Percentiles rank a stretch among this genome's conserved stretches.
Evolutionary conservation across 2,888 invertebrate species (phyloP).

Genomic region (Syrista parreyssii): DNA sequence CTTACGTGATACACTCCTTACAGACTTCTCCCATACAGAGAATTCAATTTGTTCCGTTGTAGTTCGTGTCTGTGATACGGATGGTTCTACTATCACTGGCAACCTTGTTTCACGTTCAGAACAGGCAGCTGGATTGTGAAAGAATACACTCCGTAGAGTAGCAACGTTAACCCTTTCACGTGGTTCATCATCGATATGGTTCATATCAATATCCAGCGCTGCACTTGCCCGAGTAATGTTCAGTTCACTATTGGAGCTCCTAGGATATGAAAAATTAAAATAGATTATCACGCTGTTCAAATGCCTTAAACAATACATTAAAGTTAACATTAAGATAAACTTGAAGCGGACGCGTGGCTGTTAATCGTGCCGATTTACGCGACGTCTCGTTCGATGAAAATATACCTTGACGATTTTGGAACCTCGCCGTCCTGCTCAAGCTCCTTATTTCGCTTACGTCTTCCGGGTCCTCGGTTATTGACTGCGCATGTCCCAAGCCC

Average conservation of each 20-base stretch:
- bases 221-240: slow-evolving; percentile 37
- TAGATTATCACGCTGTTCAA: slow-evolving; percentile 3
- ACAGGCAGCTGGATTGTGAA: slow-evolving; percentile 58
- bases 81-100: slow-evolving; percentile 57
- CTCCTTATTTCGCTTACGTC: slow-evolving; percentile 32
- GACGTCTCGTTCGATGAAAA: slow-evolving; percentile 15
- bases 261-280: slow-evolving; percentile 25
- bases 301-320: not conserved
- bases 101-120: slow-evolving; percentile 54
- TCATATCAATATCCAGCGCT: slow-evolving; percentile 33
- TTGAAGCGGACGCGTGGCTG: slow-evolving; percentile 1
- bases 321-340: not conserved
- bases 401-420: slow-evolving; percentile 52
- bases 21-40: too few species aligned
- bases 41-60: slow-evolving; percentile 14
- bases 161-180: slow-evolving; percentile 68
- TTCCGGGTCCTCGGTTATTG: slow-evolving; percentile 47
- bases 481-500: slow-evolving; percentile 65
- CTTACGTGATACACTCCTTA: too few species aligned
- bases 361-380: not conserved
- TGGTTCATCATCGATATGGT: slow-evolving; percentile 42
- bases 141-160: slow-evolving; percentile 69
- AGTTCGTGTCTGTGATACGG: slow-evolving; percentile 37
- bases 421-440: slow-evolving; percentile 19
- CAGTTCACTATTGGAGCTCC: slow-evolving; percentile 45